phyloP scores from a whole-genome alignment of 2,113 vertebrate genomes.

The Cyanistes caeruleus region DNA sequence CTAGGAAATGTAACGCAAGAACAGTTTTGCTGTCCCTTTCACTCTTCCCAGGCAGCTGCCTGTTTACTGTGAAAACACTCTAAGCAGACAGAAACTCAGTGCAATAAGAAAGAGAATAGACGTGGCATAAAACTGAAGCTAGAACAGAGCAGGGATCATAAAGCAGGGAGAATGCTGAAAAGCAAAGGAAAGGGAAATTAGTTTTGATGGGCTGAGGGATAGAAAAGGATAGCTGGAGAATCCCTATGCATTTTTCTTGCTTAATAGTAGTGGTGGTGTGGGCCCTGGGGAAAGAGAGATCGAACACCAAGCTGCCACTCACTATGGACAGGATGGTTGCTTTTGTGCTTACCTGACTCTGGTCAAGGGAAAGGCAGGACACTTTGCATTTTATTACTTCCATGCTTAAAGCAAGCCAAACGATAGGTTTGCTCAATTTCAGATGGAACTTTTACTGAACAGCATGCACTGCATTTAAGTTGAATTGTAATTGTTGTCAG shows the following conservation, averaged over 20 bases:
- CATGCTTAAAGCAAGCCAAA: background rate
- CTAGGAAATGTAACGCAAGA: background rate
- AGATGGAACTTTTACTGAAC: background rate
- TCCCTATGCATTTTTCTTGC: background rate
- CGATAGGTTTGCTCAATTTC: background rate
- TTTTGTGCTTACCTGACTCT: background rate
- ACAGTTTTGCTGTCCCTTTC: background rate
- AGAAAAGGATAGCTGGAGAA: background rate
- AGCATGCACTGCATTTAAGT: background rate
- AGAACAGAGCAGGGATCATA: background rate
- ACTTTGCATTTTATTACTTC: background rate
- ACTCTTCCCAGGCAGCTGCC: background rate
- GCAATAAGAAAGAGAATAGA: background rate
- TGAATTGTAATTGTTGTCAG: background rate
- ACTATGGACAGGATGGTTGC: fast-evolving
- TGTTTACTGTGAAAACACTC: background rate
- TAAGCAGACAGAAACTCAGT: background rate
- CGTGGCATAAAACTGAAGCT: background rate
- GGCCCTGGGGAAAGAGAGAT: background rate
- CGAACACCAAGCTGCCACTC: background rate
- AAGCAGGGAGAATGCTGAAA: background rate
- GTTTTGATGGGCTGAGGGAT: background rate
- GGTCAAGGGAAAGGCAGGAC: background rate
- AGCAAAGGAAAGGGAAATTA: background rate
- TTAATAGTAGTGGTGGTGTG: background rate